Percentiles rank a stretch among this genome's conserved stretches.
phyloP scores from a whole-genome alignment of 2,888 invertebrate species.

The Caenorhabditis sp. region DNA sequence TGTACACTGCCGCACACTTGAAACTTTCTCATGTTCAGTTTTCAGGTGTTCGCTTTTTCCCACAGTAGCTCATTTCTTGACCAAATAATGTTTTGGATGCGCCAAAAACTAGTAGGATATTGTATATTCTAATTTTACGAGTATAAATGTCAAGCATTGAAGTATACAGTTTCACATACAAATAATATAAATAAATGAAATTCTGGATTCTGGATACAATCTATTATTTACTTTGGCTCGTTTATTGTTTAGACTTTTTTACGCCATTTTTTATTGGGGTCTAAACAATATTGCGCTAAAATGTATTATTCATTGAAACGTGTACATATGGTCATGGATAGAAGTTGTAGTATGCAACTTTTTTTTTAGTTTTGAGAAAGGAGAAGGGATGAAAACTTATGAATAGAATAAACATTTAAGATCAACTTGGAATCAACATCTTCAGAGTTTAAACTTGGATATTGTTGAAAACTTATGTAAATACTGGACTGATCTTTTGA shows the following conservation, averaged over 20 bases:
- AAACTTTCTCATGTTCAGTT: not conserved
- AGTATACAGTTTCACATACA: slow-evolving; percentile 44
- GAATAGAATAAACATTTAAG: too few species aligned
- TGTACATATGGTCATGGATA: too few species aligned
- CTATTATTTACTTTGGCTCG: not conserved
- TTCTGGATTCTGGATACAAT: slow-evolving; percentile 26
- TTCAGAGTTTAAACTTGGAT: too few species aligned
- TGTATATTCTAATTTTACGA: not conserved
- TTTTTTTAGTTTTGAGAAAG: too few species aligned
- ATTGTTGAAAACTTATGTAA: too few species aligned
- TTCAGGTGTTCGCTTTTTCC: not conserved
- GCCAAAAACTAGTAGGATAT: not conserved
- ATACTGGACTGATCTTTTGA: too few species aligned
- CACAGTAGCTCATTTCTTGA: not conserved
- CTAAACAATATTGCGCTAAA: too few species aligned
- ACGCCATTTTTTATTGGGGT: not conserved
- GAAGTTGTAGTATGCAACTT: too few species aligned
- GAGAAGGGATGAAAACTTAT: too few species aligned
- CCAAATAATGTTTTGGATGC: not conserved
- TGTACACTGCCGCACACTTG: not conserved
- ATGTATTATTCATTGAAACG: too few species aligned
- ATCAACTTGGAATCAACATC: too few species aligned
- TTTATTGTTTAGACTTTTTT: slow-evolving; percentile 26
- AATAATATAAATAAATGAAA: slow-evolving; percentile 5
- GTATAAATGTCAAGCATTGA: not conserved